phyloP scores from a whole-genome alignment of 2,888 invertebrate species.

The Villa cingulata region DNA sequence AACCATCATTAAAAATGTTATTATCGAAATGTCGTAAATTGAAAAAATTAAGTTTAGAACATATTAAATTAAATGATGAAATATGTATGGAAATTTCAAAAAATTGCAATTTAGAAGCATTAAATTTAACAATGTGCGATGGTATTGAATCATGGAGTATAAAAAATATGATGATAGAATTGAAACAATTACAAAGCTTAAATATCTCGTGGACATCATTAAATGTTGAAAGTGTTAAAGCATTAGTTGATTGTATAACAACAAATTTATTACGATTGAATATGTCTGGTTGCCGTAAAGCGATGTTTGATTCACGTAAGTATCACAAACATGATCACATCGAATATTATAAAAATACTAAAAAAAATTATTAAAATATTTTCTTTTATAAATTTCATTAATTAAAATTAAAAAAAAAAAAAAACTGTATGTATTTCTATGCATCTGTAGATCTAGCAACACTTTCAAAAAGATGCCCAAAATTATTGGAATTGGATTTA shows the following conservation, averaged over 20 bases:
- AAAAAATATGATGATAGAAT: constrained; percentile 43
- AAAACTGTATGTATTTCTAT: neutral
- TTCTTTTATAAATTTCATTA: neutral
- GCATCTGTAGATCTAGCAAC: constrained; percentile 49
- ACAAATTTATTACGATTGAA: constrained; percentile 57
- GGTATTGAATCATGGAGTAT: constrained; percentile 55
- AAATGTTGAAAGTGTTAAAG: constrained; percentile 43
- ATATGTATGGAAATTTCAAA: constrained; percentile 55
- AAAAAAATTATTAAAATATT: neutral
- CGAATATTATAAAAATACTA: too few relatives aligned
- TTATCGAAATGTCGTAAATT: constrained; percentile 54
- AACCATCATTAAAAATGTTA: constrained; percentile 41
- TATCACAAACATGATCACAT: constrained; percentile 7
- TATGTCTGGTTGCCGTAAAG: constrained; percentile 66
- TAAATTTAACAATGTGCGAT: constrained; percentile 72
- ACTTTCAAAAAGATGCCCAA: constrained; percentile 51
- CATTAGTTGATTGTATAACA: constrained; percentile 48
- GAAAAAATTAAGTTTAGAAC: constrained; percentile 75
- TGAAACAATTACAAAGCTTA: constrained; percentile 39
- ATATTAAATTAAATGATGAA: constrained; percentile 47
- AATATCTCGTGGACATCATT: constrained; percentile 76
- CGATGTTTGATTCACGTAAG: constrained; percentile 62
- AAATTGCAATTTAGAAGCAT: constrained; percentile 54
- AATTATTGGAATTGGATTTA: constrained; percentile 69
- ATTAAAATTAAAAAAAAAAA: neutral